Evolutionary conservation across 1,140 invertebrate genomes (phyloP).

Genomic region (Nymphalis io): DNA sequence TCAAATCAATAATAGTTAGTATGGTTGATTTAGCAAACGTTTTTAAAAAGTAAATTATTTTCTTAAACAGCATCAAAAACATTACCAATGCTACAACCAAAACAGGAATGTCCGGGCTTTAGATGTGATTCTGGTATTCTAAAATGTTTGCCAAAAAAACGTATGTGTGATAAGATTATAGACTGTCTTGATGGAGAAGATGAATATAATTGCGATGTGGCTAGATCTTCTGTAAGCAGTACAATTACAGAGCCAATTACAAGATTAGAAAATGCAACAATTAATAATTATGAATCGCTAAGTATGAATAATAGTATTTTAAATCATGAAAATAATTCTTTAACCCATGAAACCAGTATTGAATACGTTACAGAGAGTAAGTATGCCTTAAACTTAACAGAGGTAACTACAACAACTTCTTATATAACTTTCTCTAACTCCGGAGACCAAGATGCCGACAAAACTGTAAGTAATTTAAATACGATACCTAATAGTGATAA

Average conservation of each 20-base stretch:
- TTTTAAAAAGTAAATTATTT: neutral
- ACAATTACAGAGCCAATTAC: conserved; percentile 13
- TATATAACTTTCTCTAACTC: neutral
- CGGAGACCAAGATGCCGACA: neutral
- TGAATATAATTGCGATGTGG: conserved; percentile 83
- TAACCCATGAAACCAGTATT: neutral
- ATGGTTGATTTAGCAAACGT: neutral
- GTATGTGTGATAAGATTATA: conserved; percentile 85
- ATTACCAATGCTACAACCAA: conserved; percentile 77
- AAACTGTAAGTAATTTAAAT: neutral
- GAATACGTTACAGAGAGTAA: neutral
- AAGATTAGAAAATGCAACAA: conserved; percentile 22
- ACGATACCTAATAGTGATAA: neutral
- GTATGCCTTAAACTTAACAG: neutral
- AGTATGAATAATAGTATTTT: neutral
- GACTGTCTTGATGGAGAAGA: conserved; percentile 90
- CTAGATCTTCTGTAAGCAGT: conserved; percentile 37
- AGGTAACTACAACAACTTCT: neutral
- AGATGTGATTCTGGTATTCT: conserved; percentile 83
- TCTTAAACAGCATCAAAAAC: conserved; percentile 65
- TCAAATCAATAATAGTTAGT: neutral
- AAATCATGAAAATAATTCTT: neutral
- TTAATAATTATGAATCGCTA: neutral
- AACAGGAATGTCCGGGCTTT: conserved; percentile 85
- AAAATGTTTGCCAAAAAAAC: conserved; percentile 84